A percentile compares a stretch with the other conserved stretches of the same genome.
phyloP scores from a whole-genome alignment of 2,113 vertebrate species.

The Coptodon rendalli region DNA sequence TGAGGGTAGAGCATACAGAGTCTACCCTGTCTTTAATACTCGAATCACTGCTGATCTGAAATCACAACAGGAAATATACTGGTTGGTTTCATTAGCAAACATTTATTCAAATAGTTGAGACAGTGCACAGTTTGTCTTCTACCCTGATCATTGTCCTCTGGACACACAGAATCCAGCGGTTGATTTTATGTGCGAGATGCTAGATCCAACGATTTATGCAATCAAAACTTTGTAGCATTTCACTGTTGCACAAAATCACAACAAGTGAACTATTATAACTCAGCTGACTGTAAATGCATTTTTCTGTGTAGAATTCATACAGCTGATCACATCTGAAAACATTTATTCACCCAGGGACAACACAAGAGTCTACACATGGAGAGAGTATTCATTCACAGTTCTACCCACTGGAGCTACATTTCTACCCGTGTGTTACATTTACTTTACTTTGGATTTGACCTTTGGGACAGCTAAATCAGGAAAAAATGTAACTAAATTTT shows the following conservation, averaged over 20 bases:
- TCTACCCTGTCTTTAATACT: background rate
- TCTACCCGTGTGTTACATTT: slow-evolving; percentile 9
- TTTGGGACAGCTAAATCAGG: background rate
- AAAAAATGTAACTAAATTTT: background rate
- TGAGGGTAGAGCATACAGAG: background rate
- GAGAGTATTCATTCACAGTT: slow-evolving; percentile 40
- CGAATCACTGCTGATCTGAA: background rate
- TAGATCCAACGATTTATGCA: background rate
- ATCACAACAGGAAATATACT: background rate
- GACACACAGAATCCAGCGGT: background rate
- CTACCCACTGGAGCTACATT: slow-evolving; percentile 7
- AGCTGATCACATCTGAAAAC: slow-evolving; percentile 46
- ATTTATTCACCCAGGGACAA: slow-evolving; percentile 33
- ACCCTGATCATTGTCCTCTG: slow-evolving; percentile 32
- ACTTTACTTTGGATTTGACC: slow-evolving; percentile 3
- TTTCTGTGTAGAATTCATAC: slow-evolving; percentile 39
- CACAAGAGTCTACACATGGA: slow-evolving; percentile 56
- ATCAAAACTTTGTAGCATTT: background rate
- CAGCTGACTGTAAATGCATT: background rate
- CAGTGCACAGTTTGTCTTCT: slow-evolving; percentile 39
- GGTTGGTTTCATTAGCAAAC: slow-evolving; percentile 51
- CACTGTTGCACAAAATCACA: background rate
- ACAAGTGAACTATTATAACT: background rate
- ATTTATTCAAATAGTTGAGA: slow-evolving; percentile 67
- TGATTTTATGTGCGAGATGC: background rate